Evolutionary conservation across 2,797 vertebrate genomes (phyloP).

Genomic region (Hipposideros larvatus): DNA sequence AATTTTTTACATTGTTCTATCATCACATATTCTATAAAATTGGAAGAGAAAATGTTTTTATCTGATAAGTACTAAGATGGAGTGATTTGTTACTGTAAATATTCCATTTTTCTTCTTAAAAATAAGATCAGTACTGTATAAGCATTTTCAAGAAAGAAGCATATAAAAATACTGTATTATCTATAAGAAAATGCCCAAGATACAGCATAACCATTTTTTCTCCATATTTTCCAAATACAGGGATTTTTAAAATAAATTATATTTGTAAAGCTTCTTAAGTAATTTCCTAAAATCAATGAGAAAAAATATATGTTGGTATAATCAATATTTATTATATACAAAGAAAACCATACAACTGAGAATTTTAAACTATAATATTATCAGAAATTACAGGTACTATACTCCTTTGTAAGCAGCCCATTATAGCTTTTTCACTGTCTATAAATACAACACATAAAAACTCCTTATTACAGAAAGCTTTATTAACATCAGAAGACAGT

Average conservation of each 20-base stretch:
- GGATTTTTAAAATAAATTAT: neutral
- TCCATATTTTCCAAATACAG: neutral
- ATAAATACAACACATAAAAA: constrained; percentile 87
- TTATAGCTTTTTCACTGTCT: constrained; percentile 80
- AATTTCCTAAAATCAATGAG: neutral
- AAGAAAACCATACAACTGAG: neutral
- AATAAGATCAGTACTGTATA: neutral
- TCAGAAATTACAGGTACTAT: constrained; percentile 55
- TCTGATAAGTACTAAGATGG: neutral
- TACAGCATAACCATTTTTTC: neutral
- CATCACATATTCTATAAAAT: neutral
- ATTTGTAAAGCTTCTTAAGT: neutral
- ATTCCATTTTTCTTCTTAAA: constrained; percentile 22
- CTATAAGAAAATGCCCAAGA: neutral
- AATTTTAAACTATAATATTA: constrained; percentile 68
- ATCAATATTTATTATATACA: constrained; percentile 39
- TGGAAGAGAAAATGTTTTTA: constrained; percentile 32
- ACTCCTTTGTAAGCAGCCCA: constrained; percentile 72
- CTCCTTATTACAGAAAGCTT: constrained; percentile 87
- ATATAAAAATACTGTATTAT: neutral
- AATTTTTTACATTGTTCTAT: constrained; percentile 69
- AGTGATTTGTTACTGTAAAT: neutral
- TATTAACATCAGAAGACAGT: constrained; percentile 88
- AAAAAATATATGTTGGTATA: neutral
- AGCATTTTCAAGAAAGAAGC: neutral